phyloP scores from a whole-genome alignment of 2,797 vertebrate genomes.

The Muscicapa striata region DNA sequence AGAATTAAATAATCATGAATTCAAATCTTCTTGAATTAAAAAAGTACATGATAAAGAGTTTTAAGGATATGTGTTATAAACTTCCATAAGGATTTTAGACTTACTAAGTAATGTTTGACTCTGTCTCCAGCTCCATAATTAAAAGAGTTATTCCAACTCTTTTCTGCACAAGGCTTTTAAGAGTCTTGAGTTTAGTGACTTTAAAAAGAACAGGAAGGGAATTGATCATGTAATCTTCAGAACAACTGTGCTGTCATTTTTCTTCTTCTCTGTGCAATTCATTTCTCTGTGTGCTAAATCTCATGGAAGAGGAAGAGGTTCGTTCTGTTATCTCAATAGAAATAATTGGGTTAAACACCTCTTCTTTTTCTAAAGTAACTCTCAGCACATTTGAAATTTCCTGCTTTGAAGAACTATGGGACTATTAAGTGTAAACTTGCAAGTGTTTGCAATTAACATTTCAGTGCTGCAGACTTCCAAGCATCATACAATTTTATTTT shows the following conservation, averaged over 20 bases:
- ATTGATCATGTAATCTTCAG: conserved; percentile 59
- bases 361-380: neutral
- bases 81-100: neutral
- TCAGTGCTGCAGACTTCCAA: neutral
- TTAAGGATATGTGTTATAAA: neutral
- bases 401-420: neutral
- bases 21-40: neutral
- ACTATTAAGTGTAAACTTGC: neutral
- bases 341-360: conserved; percentile 27
- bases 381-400: neutral
- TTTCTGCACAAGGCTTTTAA: conserved; percentile 22
- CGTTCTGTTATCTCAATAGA: neutral
- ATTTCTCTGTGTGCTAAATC: conserved; percentile 13
- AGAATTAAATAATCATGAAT: neutral
- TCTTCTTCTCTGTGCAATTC: conserved; percentile 30
- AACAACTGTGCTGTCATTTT: conserved; percentile 27
- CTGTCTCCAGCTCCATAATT: neutral
- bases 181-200: conserved; percentile 23
- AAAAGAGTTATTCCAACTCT: conserved; percentile 25
- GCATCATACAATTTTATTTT: neutral
- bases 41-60: neutral
- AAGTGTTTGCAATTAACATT: neutral
- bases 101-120: neutral
- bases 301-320: neutral
- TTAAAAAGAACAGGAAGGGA: conserved; percentile 36